Percentiles rank a stretch among this genome's conserved stretches.
phyloP scores from a whole-genome alignment of 2,888 invertebrate species.

The Pyrocoelia pectoralis region DNA sequence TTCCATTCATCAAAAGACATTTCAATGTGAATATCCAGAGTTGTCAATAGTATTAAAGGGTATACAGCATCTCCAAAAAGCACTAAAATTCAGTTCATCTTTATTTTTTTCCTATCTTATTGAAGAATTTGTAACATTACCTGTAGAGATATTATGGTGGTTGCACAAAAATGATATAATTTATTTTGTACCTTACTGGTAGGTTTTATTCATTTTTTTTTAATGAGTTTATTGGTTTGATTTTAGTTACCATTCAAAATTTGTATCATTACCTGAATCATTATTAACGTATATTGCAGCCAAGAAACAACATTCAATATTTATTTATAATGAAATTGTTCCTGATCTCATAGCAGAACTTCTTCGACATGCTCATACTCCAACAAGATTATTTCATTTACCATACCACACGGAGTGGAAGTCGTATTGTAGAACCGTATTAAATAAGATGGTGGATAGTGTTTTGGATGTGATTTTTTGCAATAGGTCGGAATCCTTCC shows the following conservation, averaged over 20 bases:
- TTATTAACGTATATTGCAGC: conserved; percentile 5
- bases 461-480: conserved; percentile 7
- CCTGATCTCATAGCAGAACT: conserved; percentile 20
- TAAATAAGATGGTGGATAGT: conserved; percentile 17
- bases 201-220: background rate
- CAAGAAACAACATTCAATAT: conserved; percentile 10
- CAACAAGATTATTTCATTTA: conserved; percentile 14
- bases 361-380: conserved; percentile 17
- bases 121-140: conserved; percentile 16
- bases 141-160: conserved; percentile 32
- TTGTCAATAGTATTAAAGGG: background rate
- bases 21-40: background rate
- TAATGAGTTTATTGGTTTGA: background rate
- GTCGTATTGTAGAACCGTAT: conserved; percentile 9
- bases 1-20: conserved; percentile 12
- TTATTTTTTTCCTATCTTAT: conserved; percentile 16
- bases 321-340: conserved; percentile 15
- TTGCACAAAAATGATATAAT: conserved; percentile 24
- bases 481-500: background rate
- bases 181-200: conserved; percentile 26
- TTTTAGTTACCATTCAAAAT: conserved; percentile 15
- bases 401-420: conserved; percentile 14
- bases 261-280: background rate
- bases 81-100: conserved; percentile 21
- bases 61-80: conserved; percentile 13